Evolutionary conservation across 2,888 invertebrate species (phyloP), one percentile per base, ranked within the genome.

Genomic region (Scaptomyza flava): DNA sequence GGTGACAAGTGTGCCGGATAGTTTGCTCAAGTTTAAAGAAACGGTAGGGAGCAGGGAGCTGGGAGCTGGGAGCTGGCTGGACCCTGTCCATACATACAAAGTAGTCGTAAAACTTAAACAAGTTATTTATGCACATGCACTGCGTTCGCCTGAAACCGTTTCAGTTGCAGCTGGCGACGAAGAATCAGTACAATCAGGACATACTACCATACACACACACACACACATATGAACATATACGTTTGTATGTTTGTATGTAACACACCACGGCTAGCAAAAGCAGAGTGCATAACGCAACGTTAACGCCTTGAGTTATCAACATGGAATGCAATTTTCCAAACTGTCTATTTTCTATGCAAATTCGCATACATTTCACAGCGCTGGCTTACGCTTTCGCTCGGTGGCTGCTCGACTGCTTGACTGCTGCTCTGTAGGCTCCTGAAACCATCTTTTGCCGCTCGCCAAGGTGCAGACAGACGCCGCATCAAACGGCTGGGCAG

Each of bases 291-390:
- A 53, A 43, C 38, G 14, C 27, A 27, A 27, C 27, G 5, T 27
- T 27, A 27, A 27, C 27, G 81, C 81, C 83, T 83, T 87, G 85
- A 85, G 85, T 87, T 84, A 84, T 84, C 84, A 84, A 79, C 87
- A 82, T 82, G 75, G 85, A 84, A 87, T 84, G 84, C 84, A 84
- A 84, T 84, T 84, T 84, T 87, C 84, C 86, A 84, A 84, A 87
- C 84, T 85, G 84, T 87, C 84, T 84, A 87, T 84, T 87, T 87
- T 77, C 82, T 79, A 87, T 87, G 83, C 77, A 87, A 82, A 82
- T 82, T 86, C 87, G 72, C 81, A 76, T 75, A 81, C 83, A 81
- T 81, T 81, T 82, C 83, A 71, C 50, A 43, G 60, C 67, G 71
- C 75, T 67, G 60, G 34, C 23, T 50, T 23, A 23, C 60, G 58